These are phyloP conservation scores for Symphodus melops DNA, from an alignment of 2,113 vertebrate genomes.

Conservation along the genomic window DNA sequence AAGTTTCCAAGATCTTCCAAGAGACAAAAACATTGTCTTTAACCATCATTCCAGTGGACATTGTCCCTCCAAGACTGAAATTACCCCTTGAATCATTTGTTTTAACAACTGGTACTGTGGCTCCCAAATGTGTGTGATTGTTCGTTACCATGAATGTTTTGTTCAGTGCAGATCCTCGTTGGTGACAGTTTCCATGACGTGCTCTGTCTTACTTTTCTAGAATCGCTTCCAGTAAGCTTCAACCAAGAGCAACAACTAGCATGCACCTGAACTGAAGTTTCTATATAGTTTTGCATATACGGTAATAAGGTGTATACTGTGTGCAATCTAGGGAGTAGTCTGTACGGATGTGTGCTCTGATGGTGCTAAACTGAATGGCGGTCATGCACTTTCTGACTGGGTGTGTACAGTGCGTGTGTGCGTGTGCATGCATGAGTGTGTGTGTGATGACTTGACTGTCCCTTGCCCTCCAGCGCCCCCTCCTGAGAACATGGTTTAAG, in stretches of 20 bases:
- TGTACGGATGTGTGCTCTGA: conserved; percentile 78
- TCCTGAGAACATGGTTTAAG: conserved; percentile 70
- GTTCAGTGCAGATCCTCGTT: conserved; percentile 48
- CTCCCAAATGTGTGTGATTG: conserved; percentile 68
- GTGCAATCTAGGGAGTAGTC: conserved; percentile 70
- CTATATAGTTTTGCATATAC: conserved; percentile 63
- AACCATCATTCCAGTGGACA: conserved; percentile 12
- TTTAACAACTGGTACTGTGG: neutral
- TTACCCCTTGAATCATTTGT: neutral
- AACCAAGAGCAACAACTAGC: conserved; percentile 76
- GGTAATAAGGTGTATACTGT: conserved; percentile 61
- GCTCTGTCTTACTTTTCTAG: conserved; percentile 69
- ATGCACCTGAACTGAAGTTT: conserved; percentile 73
- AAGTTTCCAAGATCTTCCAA: conserved; percentile 76
- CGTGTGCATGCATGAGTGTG: conserved; percentile 8
- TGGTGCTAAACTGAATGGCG: conserved; percentile 83
- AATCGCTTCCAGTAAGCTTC: conserved; percentile 80
- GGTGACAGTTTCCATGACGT: conserved; percentile 56
- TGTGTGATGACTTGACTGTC: conserved; percentile 43
- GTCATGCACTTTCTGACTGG: conserved; percentile 80
- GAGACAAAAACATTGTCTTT: conserved; percentile 30
- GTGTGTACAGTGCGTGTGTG: conserved; percentile 37
- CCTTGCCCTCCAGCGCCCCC: conserved; percentile 34
- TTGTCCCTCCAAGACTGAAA: conserved; percentile 2
- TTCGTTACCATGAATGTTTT: conserved; percentile 71